A percentile compares a stretch with the other conserved stretches of the same genome.
phyloP scores from a whole-genome alignment of 2,113 vertebrate genomes.

The Diadophis punctatus region DNA sequence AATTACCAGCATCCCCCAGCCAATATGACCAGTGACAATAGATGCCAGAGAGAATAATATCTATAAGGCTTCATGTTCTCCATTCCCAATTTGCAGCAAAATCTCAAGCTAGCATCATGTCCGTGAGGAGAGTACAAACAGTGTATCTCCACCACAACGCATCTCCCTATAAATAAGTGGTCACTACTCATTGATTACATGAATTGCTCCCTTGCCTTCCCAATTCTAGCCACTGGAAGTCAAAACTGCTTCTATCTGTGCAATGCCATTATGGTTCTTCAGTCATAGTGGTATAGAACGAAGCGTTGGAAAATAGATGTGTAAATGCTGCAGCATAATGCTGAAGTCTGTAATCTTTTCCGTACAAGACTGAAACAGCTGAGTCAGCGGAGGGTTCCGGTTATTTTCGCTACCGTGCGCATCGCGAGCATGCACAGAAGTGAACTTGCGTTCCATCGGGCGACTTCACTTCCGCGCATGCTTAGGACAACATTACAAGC shows the following conservation, averaged over 20 bases:
- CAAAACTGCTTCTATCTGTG: background rate
- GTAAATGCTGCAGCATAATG: background rate
- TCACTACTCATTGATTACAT: background rate
- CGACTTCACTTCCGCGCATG: too few relatives aligned
- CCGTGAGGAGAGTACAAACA: background rate
- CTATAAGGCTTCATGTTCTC: background rate
- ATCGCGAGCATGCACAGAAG: too few relatives aligned
- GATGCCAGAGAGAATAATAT: background rate
- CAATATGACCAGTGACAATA: background rate
- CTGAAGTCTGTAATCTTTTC: background rate
- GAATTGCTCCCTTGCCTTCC: background rate
- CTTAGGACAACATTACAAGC: too few relatives aligned
- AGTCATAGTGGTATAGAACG: background rate
- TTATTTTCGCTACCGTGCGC: too few relatives aligned
- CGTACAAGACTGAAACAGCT: background rate
- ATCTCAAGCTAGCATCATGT: background rate
- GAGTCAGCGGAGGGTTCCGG: too few relatives aligned
- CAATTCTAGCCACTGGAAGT: background rate
- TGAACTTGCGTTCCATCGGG: too few relatives aligned
- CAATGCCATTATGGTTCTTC: background rate
- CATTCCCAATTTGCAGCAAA: background rate
- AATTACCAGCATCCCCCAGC: background rate
- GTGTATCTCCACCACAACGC: background rate
- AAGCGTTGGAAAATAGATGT: background rate
- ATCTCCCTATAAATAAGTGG: background rate